Conservation (phyloP, 2,888 invertebrate genomes). For the Biston stratarius region DNA sequence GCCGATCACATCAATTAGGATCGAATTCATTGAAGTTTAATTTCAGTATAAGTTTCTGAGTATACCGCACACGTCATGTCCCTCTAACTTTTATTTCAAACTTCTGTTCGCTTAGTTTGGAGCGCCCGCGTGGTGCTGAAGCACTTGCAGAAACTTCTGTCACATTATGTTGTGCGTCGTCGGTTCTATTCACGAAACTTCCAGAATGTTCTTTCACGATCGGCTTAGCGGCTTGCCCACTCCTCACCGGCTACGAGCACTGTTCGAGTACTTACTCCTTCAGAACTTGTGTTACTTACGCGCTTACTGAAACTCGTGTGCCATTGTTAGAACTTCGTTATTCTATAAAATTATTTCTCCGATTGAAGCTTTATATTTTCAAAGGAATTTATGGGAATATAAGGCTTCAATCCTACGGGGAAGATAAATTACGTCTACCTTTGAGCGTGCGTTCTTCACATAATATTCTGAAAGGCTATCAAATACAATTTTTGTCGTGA, state of each 20-base stretch:
- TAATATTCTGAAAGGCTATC: conserved; percentile 60
- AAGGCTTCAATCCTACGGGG: conserved; percentile 39
- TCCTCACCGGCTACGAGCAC: conserved; percentile 72
- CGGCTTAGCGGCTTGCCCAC: conserved; percentile 80
- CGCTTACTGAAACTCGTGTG: conserved; percentile 47
- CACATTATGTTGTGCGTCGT: conserved; percentile 70
- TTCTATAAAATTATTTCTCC: conserved; percentile 53
- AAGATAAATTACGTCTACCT: conserved; percentile 45
- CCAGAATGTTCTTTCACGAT: conserved; percentile 73
- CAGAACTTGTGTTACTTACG: conserved; percentile 62
- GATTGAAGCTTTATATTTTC: conserved; percentile 31
- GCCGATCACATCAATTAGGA: conserved; percentile 18
- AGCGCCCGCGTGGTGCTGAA: conserved; percentile 59
- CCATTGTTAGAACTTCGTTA: conserved; percentile 71
- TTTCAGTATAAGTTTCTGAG: conserved; percentile 38
- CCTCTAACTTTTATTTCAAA: conserved; percentile 53
- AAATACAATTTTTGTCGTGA: conserved; percentile 63
- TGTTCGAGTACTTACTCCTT: conserved; percentile 71
- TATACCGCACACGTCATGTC: conserved; percentile 42
- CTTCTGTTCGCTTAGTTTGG: conserved; percentile 59
- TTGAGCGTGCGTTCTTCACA: conserved; percentile 47
- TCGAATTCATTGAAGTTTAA: conserved; percentile 15
- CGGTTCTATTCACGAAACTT: conserved; percentile 74
- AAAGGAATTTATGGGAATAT: conserved; percentile 32
- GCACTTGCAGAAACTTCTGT: conserved; percentile 70